A percentile compares a stretch with the other conserved stretches of the same genome.
Conservation (phyloP, 2,797 vertebrate genomes). For the Epinephelus coioides region DNA sequence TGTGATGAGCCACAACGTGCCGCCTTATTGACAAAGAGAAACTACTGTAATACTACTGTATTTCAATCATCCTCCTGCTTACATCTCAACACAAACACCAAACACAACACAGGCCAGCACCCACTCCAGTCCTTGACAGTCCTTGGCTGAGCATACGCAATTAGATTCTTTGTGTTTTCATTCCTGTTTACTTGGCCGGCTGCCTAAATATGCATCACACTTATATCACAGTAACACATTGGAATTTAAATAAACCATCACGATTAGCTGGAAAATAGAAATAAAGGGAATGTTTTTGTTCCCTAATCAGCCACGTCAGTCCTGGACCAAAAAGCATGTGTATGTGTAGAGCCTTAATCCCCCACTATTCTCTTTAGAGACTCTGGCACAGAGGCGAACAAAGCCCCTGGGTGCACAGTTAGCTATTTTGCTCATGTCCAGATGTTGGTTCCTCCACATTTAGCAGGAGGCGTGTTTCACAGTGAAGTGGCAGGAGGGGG, state of each 20-base stretch:
- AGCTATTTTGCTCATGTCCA: slow-evolving; percentile 33
- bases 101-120: slow-evolving; percentile 2
- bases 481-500: background rate
- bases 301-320: slow-evolving; percentile 40
- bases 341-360: slow-evolving; percentile 40
- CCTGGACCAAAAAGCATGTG: slow-evolving; percentile 28
- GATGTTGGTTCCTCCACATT: slow-evolving; percentile 29
- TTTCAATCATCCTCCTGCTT: slow-evolving; percentile 20
- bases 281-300: slow-evolving; percentile 31
- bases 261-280: slow-evolving; percentile 24
- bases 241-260: slow-evolving; percentile 5
- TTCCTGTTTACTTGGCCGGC: slow-evolving; percentile 33
- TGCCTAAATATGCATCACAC: slow-evolving; percentile 31
- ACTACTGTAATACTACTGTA: background rate
- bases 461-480: slow-evolving; percentile 20
- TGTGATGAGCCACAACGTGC: background rate
- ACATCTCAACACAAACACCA: slow-evolving; percentile 17
- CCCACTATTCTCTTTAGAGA: slow-evolving; percentile 26
- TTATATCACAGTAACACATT: slow-evolving; percentile 13
- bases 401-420: slow-evolving; percentile 23
- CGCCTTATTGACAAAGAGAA: slow-evolving; percentile 7
- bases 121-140: slow-evolving; percentile 4
- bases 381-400: slow-evolving; percentile 31
- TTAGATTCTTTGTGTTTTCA: slow-evolving; percentile 2
- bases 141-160: slow-evolving; percentile 9